Percentiles rank a stretch among this genome's conserved stretches.
Evolutionary conservation across 2,888 invertebrate genomes (phyloP).

Genomic region (Gisinianus flammeolus): DNA sequence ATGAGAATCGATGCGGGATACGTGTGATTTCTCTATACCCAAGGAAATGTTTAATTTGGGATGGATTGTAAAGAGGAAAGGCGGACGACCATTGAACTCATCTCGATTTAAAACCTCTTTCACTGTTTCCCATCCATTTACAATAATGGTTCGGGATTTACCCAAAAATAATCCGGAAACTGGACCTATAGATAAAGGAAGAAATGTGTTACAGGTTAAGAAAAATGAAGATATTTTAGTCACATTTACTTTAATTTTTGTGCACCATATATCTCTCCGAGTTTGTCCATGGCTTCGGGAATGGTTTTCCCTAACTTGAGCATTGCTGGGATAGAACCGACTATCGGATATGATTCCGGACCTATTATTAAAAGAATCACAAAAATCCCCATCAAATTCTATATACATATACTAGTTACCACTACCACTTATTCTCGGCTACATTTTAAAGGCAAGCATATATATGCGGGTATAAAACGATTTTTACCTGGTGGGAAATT

Average conservation of each 20-base stretch:
- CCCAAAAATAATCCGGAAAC: conserved; percentile 69
- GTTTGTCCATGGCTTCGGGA: conserved; percentile 23
- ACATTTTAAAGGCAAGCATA: neutral
- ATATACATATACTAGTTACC: neutral
- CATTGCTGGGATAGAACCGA: conserved; percentile 39
- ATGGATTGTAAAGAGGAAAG: conserved; percentile 66
- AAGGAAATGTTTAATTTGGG: neutral
- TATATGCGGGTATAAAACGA: neutral
- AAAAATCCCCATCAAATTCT: neutral
- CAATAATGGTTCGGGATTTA: conserved; percentile 65
- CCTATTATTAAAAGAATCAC: conserved; percentile 32
- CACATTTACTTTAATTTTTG: no score
- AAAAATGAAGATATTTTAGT: no score
- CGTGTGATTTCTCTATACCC: no score
- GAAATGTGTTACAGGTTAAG: no score
- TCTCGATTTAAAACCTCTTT: conserved; percentile 67
- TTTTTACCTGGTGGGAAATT: conserved; percentile 49
- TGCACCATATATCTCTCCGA: conserved; percentile 38
- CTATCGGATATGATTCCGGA: conserved; percentile 45
- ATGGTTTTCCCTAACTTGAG: conserved; percentile 26
- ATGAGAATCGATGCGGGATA: no score
- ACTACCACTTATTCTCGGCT: neutral
- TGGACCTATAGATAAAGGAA: conserved; percentile 56
- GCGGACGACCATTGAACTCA: conserved; percentile 70
- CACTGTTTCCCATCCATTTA: conserved; percentile 66